A percentile compares a stretch with the other conserved stretches of the same genome.
phyloP scores from a whole-genome alignment of 2,797 vertebrate species.

The Macropodus opercularis region DNA sequence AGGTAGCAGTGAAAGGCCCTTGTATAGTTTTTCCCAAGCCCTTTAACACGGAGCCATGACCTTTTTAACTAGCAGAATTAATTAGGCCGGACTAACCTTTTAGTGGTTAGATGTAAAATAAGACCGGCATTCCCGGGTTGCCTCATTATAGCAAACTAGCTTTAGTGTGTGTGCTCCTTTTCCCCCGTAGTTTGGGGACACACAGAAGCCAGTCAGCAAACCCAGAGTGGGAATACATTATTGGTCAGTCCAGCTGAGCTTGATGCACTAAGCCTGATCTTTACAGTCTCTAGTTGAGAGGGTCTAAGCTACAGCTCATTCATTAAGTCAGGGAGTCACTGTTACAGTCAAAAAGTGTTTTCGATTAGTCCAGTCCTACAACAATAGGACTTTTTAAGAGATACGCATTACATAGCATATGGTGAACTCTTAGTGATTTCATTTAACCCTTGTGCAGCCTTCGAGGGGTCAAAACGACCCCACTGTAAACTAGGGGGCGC shows the following conservation, averaged over 20 bases:
- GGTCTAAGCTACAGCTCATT: constrained; percentile 10
- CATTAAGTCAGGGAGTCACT: not conserved
- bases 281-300: constrained; percentile 31
- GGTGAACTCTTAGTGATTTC: too few relatives aligned
- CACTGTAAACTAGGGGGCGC: too few relatives aligned
- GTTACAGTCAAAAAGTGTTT: not conserved
- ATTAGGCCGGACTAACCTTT: constrained; percentile 84
- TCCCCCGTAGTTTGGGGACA: constrained; percentile 57
- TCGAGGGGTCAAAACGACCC: too few relatives aligned
- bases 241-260: constrained; percentile 74
- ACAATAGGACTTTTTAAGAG: not conserved
- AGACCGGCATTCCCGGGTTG: constrained; percentile 72
- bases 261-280: constrained; percentile 49
- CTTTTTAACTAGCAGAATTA: constrained; percentile 85
- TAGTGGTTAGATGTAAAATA: constrained; percentile 69
- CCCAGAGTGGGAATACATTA: constrained; percentile 71
- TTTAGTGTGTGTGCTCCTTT: constrained; percentile 60
- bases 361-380: not conserved
- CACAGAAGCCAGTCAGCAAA: constrained; percentile 42
- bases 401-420: too few relatives aligned
- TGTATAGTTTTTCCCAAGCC: constrained; percentile 68
- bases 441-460: too few relatives aligned
- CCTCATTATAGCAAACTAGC: constrained; percentile 78
- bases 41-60: constrained; percentile 78
- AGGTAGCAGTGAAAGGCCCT: constrained; percentile 65